Base-by-base conservation (phyloP, 2,113 vertebrate genomes). In the Phasianus colchicus region DNA sequence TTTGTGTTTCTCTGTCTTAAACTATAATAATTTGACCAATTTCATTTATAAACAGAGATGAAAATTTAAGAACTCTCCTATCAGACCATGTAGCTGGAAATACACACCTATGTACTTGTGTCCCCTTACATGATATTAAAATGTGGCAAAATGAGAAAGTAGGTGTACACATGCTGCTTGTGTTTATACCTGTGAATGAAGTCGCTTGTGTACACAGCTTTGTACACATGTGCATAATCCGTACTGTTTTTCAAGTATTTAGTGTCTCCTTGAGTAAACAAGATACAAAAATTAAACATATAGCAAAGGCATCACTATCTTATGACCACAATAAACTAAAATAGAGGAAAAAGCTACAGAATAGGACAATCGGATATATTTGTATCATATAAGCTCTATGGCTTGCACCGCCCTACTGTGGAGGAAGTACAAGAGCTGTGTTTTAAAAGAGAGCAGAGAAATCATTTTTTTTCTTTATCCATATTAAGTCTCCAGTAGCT, bases 1-100 rank as follows among this genome's bases (percentile, higher is more conserved):
- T 95, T 91, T 88, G 55, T 90, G 86, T 88, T 92, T 89, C 96
- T 95, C 82, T 89, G 63, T 91, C 92, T 95, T 81, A 92, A 92
- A 90, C 43, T 78, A 94, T 58, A 81, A 54, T 57, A 58, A 91
- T 88, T 92, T 90, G 40, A 97, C 94, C 96, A 97, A 98, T 98
- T 98, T 97, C n/a, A 90, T 92, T 93, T 78, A 92, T 93, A 94
- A 96, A 66, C 70, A 95, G 66, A 86, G 92, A 94, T 79, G 91
- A 96, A 93, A 96, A 96, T 74, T 42, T 60, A 83, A 92, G 73
- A 76, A 92, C 36, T 78, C 75, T 84, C 52, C 71, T 52, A 54
- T 69, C 77, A 85, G 87, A 57, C 17, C 29, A 36, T 0, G 10
- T 43, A 57, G 25, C 47, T 75, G 24, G 74, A 92, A 65, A 79